A percentile compares a stretch with the other conserved stretches of the same genome.
phyloP scores from a whole-genome alignment of 1,140 invertebrate genomes.

The Macrocentrus cingulum region DNA sequence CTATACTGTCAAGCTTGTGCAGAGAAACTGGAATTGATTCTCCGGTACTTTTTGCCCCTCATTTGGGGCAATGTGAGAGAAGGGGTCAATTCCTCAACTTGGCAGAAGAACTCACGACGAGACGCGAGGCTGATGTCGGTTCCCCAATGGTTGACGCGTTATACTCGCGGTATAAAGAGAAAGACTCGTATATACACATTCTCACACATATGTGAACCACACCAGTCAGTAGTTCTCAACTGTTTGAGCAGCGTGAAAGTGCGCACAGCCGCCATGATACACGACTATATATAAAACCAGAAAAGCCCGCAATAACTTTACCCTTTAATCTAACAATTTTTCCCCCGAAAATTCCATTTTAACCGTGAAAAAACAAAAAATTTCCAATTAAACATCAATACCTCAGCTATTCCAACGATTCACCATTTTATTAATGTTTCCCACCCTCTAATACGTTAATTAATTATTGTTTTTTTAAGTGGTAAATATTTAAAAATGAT shows the following conservation, averaged over 20 bases:
- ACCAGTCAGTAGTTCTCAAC: slow-evolving; percentile 42
- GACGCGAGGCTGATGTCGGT: not conserved
- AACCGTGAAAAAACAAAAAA: too few relatives aligned
- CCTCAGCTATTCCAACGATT: too few relatives aligned
- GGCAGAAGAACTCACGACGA: slow-evolving; percentile 1
- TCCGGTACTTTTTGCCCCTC: slow-evolving; percentile 3
- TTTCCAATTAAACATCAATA: too few relatives aligned
- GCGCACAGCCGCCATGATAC: slow-evolving; percentile 40
- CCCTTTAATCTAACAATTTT: not conserved
- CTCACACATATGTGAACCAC: not conserved
- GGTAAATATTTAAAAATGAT: too few relatives aligned
- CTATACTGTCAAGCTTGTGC: not conserved
- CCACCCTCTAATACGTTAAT: too few relatives aligned
- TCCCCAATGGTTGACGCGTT: not conserved
- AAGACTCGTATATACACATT: not conserved
- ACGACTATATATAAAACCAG: not conserved
- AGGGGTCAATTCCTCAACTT: not conserved
- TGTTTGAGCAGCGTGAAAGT: slow-evolving; percentile 41
- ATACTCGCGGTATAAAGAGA: not conserved
- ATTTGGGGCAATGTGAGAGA: not conserved
- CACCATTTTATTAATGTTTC: too few relatives aligned
- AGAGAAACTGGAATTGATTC: slow-evolving; percentile 6
- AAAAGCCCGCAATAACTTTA: not conserved
- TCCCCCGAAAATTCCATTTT: not conserved
- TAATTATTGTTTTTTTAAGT: too few relatives aligned